These are phyloP conservation scores for Nomada lathburiana DNA, from an alignment of 2,888 invertebrate species.

Conservation along the genomic window DNA sequence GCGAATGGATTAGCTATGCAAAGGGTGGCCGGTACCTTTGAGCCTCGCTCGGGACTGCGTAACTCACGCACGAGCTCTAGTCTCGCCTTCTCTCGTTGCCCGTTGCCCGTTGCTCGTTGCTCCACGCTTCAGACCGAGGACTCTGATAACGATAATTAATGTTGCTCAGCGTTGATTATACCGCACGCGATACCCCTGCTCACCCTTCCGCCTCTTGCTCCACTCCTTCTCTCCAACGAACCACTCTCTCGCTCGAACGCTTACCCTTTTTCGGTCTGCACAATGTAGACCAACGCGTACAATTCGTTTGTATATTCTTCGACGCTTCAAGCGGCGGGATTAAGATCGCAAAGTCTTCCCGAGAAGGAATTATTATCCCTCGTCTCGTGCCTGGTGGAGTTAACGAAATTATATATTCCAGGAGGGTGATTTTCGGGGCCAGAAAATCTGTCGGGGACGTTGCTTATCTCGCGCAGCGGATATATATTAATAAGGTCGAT, in stretches of 20 bases:
- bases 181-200: conserved; percentile 75
- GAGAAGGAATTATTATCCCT: not conserved
- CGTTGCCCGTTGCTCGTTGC: conserved; percentile 55
- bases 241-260: not conserved
- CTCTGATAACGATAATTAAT: conserved; percentile 81
- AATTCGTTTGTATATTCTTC: not conserved
- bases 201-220: conserved; percentile 37
- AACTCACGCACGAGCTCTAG: conserved; percentile 57
- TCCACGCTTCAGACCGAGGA: conserved; percentile 75
- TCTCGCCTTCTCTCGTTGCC: conserved; percentile 68
- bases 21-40: conserved; percentile 67
- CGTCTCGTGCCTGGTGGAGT: not conserved
- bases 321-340: not conserved
- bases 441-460: no score
- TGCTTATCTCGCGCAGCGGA: not conserved
- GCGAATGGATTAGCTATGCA: conserved; percentile 26
- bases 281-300: not conserved
- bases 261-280: not conserved
- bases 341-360: conserved; percentile 2
- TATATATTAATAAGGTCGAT: not conserved
- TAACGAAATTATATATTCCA: not conserved
- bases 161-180: conserved; percentile 78
- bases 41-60: conserved; percentile 52
- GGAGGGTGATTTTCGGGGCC: not conserved
- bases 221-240: not conserved